Conservation (phyloP, 2,888 invertebrate species). For the Periphyllus acericola region DNA sequence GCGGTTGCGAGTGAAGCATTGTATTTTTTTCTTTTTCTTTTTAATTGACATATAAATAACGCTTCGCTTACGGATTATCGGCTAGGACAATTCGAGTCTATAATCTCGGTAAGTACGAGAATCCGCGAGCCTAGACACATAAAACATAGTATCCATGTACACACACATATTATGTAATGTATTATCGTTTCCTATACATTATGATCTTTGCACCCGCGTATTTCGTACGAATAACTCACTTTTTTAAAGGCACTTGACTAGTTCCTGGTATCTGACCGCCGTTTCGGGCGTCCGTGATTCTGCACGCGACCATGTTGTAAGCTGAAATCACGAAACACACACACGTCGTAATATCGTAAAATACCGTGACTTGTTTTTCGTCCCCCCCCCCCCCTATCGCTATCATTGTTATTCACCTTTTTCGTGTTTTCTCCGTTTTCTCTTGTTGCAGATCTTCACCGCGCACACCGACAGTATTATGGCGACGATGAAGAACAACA, state of each 20-base stretch:
- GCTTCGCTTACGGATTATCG: slow-evolving; percentile 59
- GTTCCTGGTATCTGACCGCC: slow-evolving; percentile 81
- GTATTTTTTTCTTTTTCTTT: slow-evolving; percentile 1
- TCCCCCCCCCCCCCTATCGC: no score
- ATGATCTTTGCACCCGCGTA: background rate
- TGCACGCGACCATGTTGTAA: slow-evolving; percentile 98
- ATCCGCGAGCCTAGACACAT: slow-evolving; percentile 66
- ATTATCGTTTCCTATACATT: background rate
- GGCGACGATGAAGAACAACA: slow-evolving; percentile 96
- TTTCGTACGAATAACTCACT: slow-evolving; percentile 76
- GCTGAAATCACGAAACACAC: slow-evolving; percentile 75
- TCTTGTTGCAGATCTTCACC: slow-evolving; percentile 97
- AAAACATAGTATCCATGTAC: slow-evolving; percentile 58
- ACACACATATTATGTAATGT: background rate
- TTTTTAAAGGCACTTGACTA: slow-evolving; percentile 98
- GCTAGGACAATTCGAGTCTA: slow-evolving; percentile 65
- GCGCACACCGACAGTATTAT: slow-evolving; percentile 97
- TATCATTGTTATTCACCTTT: no score
- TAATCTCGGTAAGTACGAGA: slow-evolving; percentile 66
- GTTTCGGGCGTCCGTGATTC: slow-evolving; percentile 92
- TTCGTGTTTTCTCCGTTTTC: slow-evolving; percentile 96
- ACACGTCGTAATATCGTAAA: background rate
- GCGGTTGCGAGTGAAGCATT: slow-evolving; percentile 58
- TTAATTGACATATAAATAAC: slow-evolving; percentile 18
- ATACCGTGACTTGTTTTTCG: no score